Evolutionary conservation across 2,113 vertebrate species (phyloP).

Genomic region (Mastomys natalensis): DNA sequence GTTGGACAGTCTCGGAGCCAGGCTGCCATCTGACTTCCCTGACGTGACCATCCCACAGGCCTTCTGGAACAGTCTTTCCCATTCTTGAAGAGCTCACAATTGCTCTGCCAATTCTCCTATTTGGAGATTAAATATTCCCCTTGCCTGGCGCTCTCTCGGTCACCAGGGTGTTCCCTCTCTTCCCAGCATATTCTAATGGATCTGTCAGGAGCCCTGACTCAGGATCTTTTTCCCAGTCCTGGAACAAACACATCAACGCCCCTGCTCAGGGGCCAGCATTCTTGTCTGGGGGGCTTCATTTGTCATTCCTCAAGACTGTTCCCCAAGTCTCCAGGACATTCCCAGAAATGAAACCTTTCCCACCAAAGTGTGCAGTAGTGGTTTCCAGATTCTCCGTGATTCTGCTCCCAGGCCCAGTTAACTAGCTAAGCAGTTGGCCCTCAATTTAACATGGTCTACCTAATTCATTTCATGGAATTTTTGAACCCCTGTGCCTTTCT

Average conservation of each 20-base stretch:
- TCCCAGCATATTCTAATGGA: background rate
- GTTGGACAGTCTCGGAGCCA: background rate
- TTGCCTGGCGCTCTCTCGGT: background rate
- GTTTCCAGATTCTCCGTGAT: background rate
- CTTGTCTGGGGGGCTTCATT: background rate
- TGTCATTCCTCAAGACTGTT: background rate
- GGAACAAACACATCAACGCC: background rate
- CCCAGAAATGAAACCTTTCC: background rate
- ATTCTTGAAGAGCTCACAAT: background rate
- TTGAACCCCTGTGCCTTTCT: background rate
- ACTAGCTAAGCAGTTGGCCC: conserved; percentile 8
- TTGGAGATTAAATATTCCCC: conserved; percentile 42
- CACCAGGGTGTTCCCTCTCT: background rate
- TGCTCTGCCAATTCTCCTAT: conserved; percentile 41
- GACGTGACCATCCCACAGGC: background rate
- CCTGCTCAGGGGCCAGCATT: background rate
- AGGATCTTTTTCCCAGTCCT: background rate
- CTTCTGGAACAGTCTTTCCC: background rate
- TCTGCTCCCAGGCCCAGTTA: background rate
- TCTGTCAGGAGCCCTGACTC: conserved; percentile 31
- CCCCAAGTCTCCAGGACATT: background rate
- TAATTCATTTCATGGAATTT: background rate
- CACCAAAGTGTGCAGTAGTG: background rate
- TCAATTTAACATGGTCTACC: background rate
- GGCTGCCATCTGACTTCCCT: background rate